Base-by-base conservation (phyloP, 2,113 vertebrate genomes). In the Pollimyrus isidori region DNA sequence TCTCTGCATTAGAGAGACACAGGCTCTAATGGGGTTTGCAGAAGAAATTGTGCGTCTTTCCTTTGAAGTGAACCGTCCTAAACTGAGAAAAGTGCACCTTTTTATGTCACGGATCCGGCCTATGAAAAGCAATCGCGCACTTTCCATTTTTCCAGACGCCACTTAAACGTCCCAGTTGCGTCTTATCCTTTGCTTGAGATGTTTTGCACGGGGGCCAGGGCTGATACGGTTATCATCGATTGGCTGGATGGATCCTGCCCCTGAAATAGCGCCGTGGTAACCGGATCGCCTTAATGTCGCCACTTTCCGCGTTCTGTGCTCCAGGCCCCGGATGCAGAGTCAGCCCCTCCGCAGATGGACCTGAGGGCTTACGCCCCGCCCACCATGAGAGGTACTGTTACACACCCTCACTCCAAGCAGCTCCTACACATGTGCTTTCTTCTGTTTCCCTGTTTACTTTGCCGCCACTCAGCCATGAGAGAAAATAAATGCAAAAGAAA, bases 311-410 rank as follows among this genome's bases (percentile, higher is more conserved):
- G 80, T 30, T 46, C 52, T 58, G 23, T 89, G 15, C 89, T 17
- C 1, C 93, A 96, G 95, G 93, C 91, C 15, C 95, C 97, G 96
- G 95, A 91, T 0, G 93, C 95, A 23, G 93, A 94, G 2, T 89
- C 91, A 45, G 95, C 97, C 35, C 96, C 95, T 53, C 96, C 96
- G 92, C 97, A 98, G 90, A 96, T 97, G 95, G 98, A 98, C 96
- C 96, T 97, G 94, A 97, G 97, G 0, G 96, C 96, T 73, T 98
- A 95, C 69, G 95, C 96, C 6, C 94, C 97, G 0, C 98, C 98
- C 7, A 92, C 96, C 90, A 95, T 97, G 94, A 97, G 97, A 98
- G 97, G 98, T 99, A 97, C 95, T 89, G 73, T 95, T 93, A 30
- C 92, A 89, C 50, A 19, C 13, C 15, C 39, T 84, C 23, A 26